Percentiles rank a stretch among this genome's conserved stretches.
These are phyloP conservation scores for Cantharis rufa DNA, from an alignment of 2,888 invertebrate genomes.

Conservation along the genomic window DNA sequence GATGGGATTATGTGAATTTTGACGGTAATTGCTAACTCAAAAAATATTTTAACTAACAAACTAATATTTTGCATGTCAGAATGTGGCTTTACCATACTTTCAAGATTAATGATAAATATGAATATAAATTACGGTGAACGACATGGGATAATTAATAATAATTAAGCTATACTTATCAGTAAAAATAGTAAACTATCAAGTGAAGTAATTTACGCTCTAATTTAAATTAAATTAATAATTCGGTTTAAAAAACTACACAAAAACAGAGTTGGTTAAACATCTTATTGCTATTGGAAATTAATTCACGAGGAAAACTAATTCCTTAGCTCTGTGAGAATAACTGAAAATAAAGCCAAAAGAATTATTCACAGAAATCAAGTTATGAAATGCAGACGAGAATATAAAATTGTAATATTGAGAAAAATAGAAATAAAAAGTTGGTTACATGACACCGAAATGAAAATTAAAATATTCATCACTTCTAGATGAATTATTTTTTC, in stretches of 20 bases:
- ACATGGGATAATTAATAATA: background rate
- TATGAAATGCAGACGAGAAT: background rate
- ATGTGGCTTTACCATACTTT: background rate
- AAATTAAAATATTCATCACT: background rate
- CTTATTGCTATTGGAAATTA: background rate
- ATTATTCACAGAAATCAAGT: background rate
- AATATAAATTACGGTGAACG: background rate
- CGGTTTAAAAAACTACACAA: background rate
- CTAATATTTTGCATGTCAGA: constrained; percentile 3
- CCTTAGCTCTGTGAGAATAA: background rate
- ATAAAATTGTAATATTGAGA: background rate
- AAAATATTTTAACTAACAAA: background rate
- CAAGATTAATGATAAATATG: constrained; percentile 5
- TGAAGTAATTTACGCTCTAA: background rate
- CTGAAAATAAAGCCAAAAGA: background rate
- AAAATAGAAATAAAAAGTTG: background rate
- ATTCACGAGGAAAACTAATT: background rate
- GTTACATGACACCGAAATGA: background rate
- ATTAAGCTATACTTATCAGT: background rate
- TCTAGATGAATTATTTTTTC: background rate
- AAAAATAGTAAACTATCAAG: background rate
- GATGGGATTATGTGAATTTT: background rate
- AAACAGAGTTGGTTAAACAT: background rate
- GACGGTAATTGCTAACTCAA: background rate
- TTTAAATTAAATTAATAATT: background rate